phyloP scores from a whole-genome alignment of 2,113 vertebrate genomes.

The Martes martes region DNA sequence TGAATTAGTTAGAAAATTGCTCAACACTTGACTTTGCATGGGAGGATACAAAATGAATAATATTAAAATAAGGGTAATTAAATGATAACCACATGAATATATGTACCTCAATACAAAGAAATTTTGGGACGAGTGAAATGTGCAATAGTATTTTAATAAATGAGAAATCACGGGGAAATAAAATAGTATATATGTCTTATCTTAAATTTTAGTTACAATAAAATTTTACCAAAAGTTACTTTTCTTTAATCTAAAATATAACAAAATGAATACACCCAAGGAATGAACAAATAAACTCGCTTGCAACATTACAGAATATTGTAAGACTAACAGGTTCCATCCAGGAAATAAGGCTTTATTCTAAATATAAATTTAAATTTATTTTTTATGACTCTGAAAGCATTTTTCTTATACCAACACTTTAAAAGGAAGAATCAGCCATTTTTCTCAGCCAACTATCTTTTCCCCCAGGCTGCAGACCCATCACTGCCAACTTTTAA shows the following conservation, averaged over 20 bases:
- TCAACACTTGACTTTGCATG: neutral
- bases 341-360: neutral
- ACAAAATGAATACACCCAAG: neutral
- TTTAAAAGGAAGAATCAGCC: neutral
- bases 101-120: neutral
- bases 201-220: neutral
- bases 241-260: neutral
- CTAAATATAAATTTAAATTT: neutral
- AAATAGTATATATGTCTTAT: neutral
- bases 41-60: constrained; percentile 15
- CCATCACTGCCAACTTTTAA: neutral
- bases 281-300: neutral
- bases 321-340: neutral
- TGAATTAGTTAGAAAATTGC: constrained; percentile 50
- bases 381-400: neutral
- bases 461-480: neutral
- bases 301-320: neutral
- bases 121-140: neutral
- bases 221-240: neutral
- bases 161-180: neutral
- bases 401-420: neutral
- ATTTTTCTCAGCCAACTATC: neutral
- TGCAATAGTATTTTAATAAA: neutral
- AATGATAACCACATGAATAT: neutral
- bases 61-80: neutral